A percentile compares a stretch with the other conserved stretches of the same genome.
These are phyloP conservation scores for Oreamnos americanus DNA, from an alignment of 2,113 vertebrate genomes.

Conservation along the genomic window DNA sequence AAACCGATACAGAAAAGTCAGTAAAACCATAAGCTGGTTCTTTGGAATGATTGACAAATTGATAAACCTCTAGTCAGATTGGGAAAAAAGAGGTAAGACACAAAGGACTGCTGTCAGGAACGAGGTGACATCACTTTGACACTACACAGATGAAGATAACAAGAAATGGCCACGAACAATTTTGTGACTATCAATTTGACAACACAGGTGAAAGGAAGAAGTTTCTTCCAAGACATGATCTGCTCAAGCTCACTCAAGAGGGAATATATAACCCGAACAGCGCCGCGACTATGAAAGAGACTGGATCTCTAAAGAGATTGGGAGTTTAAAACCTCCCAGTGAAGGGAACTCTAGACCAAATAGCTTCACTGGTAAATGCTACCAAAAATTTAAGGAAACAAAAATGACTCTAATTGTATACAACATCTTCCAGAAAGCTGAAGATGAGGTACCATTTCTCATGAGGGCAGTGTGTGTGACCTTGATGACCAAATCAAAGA, in stretches of 20 bases:
- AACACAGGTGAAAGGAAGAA: not conserved
- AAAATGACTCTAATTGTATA: not conserved
- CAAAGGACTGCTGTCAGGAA: not conserved
- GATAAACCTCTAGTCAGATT: not conserved
- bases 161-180: not conserved
- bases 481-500: not conserved
- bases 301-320: not conserved
- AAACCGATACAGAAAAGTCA: not conserved
- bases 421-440: not conserved
- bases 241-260: not conserved
- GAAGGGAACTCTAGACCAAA: not conserved
- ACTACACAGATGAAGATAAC: not conserved
- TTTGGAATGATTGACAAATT: not conserved
- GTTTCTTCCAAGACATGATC: not conserved
- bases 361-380: not conserved
- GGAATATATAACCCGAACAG: not conserved
- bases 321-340: not conserved
- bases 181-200: not conserved
- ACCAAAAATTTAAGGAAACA: not conserved
- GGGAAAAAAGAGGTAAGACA: not conserved
- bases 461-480: not conserved
- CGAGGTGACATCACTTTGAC: not conserved
- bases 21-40: not conserved
- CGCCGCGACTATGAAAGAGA: not conserved
- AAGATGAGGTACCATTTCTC: not conserved